Base-by-base conservation (phyloP, 53 echinoderm and acorn worm genomes). In the Pentamera pediparva region DNA sequence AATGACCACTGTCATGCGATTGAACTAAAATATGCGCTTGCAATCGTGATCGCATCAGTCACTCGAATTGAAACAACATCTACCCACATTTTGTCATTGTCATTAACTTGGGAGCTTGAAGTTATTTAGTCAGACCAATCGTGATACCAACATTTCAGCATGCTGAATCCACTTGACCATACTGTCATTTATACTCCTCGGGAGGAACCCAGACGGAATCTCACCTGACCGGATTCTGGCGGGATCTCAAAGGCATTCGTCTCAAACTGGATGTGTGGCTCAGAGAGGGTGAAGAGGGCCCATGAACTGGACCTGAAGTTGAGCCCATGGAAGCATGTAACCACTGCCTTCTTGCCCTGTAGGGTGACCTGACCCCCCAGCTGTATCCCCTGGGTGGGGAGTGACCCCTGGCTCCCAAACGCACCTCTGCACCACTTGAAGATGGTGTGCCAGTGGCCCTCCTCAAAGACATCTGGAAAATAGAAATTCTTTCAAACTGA, bases 251-350 rank as follows among this genome's bases (percentile, higher is more conserved):
- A 69, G 2, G 96, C 91, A 28, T 96, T 90, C 0, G 91, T 91
- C 59, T 96, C 96, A 85, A 91, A 96, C 80, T 90, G 91, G 29
- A 96, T 57, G 72, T 91, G 77, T 18, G 96, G 96, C 47, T 96
- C 96, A 37, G 88, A 78, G 60, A 96, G 37, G 34, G 96, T 88
- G 83, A 96, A 96, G 39, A 96, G 81, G 5, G 86, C 96, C 96
- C 96, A 96, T 12, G 96, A 96, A 36, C 77, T 85, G n/a, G 96
- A 87, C 32, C 96, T 63, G 77, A 95, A 95, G 78, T 95, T 95
- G 86, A 95, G 86, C n/a, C 96, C 96, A 34, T 91, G 90, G 82
- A 95, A 95, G 79, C 96, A 95, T 35, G 90, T 88, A 35, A 96
- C 82, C 28, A 90, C 61, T 8, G 91, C 91, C 62, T 86, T 82